A percentile compares a stretch with the other conserved stretches of the same genome.
Conservation (phyloP, 2,113 vertebrate genomes). For the Mellivora capensis region DNA sequence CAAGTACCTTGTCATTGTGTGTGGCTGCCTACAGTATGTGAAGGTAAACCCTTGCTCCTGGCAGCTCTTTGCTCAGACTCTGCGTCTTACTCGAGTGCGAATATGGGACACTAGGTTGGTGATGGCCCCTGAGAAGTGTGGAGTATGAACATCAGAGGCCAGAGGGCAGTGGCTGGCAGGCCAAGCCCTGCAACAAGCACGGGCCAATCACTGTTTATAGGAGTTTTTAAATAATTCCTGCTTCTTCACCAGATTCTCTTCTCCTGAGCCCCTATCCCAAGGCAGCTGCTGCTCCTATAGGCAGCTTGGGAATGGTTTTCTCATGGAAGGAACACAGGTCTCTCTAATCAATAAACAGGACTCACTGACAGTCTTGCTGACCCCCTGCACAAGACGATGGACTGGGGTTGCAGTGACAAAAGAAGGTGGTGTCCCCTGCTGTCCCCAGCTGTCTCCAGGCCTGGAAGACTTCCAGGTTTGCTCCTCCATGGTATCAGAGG, state of each 20-base stretch:
- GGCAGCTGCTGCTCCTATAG: accelerated
- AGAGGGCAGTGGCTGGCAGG: not conserved
- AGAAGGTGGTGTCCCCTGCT: not conserved
- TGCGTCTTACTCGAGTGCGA: not conserved
- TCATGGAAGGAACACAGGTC: not conserved
- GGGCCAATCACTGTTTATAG: not conserved
- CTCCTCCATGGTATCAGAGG: not conserved
- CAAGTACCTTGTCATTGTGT: conserved; percentile 59
- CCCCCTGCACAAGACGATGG: not conserved
- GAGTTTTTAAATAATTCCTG: not conserved
- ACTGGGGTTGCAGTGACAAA: not conserved
- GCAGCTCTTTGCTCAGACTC: not conserved
- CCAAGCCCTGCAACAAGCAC: not conserved
- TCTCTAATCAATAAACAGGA: not conserved
- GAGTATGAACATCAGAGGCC: not conserved
- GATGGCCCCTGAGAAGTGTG: accelerated
- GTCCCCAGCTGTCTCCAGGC: not conserved
- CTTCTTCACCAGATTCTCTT: not conserved
- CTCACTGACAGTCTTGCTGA: not conserved
- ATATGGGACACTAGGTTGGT: not conserved
- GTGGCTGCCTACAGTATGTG: not conserved
- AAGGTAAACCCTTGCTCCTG: not conserved
- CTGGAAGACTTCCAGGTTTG: accelerated
- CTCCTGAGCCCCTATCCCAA: not conserved
- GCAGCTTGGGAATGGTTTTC: not conserved